Evolutionary conservation across 2,113 vertebrate genomes (phyloP).

Genomic region (Rana temporaria): DNA sequence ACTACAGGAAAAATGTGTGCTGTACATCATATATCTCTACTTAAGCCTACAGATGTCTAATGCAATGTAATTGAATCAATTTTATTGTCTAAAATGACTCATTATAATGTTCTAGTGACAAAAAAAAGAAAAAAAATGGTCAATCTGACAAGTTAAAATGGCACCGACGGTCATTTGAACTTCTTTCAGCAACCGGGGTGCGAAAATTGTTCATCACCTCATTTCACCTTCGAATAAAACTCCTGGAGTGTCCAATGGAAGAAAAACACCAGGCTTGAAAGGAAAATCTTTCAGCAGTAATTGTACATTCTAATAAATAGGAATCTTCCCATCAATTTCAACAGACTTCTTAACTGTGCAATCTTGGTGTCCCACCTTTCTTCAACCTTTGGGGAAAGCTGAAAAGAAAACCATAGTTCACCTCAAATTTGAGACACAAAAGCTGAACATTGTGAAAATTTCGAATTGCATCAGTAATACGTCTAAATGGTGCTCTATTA

Average conservation of each 20-base stretch:
- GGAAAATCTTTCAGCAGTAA: conserved; percentile 63
- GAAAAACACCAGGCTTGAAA: conserved; percentile 62
- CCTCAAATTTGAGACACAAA: conserved; percentile 26
- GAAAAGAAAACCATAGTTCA: conserved; percentile 24
- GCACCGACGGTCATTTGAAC: conserved; percentile 82
- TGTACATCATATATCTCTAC: conserved; percentile 69
- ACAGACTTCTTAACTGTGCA: conserved; percentile 52
- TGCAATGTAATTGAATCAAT: conserved; percentile 84
- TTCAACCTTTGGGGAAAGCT: conserved; percentile 6
- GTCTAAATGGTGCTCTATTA: neutral
- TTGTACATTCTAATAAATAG: conserved; percentile 64
- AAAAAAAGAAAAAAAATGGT: conserved; percentile 82
- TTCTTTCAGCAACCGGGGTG: conserved; percentile 73
- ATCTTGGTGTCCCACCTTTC: conserved; percentile 26
- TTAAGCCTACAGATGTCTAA: conserved; percentile 72
- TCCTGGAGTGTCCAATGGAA: conserved; percentile 47
- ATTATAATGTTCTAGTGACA: conserved; percentile 76
- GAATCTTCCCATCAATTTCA: conserved; percentile 55
- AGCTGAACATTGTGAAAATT: conserved; percentile 23
- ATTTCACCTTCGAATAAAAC: conserved; percentile 68
- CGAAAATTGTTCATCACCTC: conserved; percentile 77
- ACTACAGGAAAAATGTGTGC: conserved; percentile 56
- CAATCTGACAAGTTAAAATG: conserved; percentile 84
- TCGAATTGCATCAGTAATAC: conserved; percentile 8
- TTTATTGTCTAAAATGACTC: conserved; percentile 81